Conservation (phyloP, 2,888 invertebrate species). For the Harpalus rufipes region DNA sequence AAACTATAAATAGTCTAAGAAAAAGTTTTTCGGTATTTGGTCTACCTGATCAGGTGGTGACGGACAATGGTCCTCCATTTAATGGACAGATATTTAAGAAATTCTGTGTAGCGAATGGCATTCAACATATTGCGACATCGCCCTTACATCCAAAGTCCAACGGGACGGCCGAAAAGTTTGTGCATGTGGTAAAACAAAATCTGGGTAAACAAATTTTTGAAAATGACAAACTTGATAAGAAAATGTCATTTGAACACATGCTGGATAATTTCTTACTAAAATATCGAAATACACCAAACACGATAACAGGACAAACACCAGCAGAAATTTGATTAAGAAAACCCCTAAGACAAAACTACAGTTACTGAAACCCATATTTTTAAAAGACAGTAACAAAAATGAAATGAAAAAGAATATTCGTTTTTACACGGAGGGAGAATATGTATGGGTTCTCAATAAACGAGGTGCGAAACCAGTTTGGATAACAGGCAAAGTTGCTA, state of each 20-base stretch:
- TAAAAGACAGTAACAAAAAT: background rate
- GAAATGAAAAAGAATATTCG: background rate
- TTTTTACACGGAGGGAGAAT: background rate
- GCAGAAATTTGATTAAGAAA: background rate
- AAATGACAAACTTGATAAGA: background rate
- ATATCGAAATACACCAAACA: background rate
- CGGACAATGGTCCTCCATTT: background rate
- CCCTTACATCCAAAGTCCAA: background rate
- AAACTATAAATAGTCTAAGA: background rate
- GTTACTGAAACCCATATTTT: background rate
- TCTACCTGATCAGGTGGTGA: background rate
- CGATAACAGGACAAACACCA: conserved; percentile 1
- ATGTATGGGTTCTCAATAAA: background rate
- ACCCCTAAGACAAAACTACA: background rate
- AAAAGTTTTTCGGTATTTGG: background rate
- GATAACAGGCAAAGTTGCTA: conserved; percentile 1
- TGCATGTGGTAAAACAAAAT: background rate
- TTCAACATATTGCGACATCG: background rate
- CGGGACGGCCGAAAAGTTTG: background rate
- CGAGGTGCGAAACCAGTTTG: background rate
- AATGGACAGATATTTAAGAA: background rate
- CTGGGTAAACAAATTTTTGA: conserved; percentile 1
- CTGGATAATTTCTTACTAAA: background rate
- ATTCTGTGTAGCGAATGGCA: background rate
- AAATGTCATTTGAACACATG: background rate